Evolutionary conservation across 2,113 vertebrate species (phyloP).

Genomic region (Poicephalus meyeri): DNA sequence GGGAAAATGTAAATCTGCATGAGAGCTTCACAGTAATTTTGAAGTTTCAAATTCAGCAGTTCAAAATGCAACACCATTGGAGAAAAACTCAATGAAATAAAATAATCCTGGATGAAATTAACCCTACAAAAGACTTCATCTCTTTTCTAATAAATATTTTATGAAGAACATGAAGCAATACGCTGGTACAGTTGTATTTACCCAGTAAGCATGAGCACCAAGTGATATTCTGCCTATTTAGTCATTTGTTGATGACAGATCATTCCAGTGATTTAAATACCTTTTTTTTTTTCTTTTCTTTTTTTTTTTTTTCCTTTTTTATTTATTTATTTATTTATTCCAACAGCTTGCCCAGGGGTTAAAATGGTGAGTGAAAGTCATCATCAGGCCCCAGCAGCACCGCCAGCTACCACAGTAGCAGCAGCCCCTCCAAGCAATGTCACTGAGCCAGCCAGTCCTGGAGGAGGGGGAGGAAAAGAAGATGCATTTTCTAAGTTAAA

Average conservation of each 20-base stretch:
- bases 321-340: background rate
- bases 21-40: conserved; percentile 22
- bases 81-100: background rate
- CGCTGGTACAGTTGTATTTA: conserved; percentile 76
- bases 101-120: conserved; percentile 36
- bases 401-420: conserved; percentile 78
- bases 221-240: conserved; percentile 30
- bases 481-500: conserved; percentile 94
- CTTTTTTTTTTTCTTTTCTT: background rate
- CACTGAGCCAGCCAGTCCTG: conserved; percentile 82
- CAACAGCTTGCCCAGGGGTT: conserved; percentile 38
- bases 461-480: conserved; percentile 85
- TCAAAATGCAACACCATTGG: background rate
- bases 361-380: conserved; percentile 88
- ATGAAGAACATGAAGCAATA: conserved; percentile 66
- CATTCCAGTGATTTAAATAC: conserved; percentile 45
- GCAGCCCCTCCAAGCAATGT: conserved; percentile 79
- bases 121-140: conserved; percentile 47
- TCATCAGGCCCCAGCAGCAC: conserved; percentile 89
- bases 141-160: conserved; percentile 71
- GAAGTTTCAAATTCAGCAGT: conserved; percentile 9
- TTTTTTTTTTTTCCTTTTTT: background rate
- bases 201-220: conserved; percentile 73
- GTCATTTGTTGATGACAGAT: conserved; percentile 17
- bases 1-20: conserved; percentile 29